Conservation (phyloP, 2,113 vertebrate species). For the Trematomus loennbergii region DNA sequence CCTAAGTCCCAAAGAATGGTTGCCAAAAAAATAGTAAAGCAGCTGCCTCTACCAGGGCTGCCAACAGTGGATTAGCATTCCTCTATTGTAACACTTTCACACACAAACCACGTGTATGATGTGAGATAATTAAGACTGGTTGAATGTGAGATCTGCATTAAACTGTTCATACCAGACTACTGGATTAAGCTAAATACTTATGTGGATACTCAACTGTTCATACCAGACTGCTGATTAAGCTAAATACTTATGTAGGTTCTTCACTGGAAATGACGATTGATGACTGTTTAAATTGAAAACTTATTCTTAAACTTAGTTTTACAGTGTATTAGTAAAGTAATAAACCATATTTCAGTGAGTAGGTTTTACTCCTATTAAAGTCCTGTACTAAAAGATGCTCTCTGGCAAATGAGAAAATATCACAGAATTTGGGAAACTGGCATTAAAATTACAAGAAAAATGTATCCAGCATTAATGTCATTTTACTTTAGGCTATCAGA, state of each 20-base stretch:
- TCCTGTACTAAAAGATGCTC: not conserved
- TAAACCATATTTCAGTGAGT: not conserved
- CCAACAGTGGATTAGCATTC: constrained; percentile 19
- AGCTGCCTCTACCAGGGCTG: constrained; percentile 1
- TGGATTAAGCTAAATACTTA: not conserved
- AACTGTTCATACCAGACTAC: not conserved
- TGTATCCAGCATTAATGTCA: not conserved
- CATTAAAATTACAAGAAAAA: not conserved
- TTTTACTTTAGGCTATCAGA: not conserved
- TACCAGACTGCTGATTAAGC: too few relatives aligned
- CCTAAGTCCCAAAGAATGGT: not conserved
- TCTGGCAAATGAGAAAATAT: not conserved
- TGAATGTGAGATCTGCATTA: not conserved
- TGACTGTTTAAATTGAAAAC: not conserved
- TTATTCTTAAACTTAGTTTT: not conserved
- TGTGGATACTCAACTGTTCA: too few relatives aligned
- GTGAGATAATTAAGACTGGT: not conserved
- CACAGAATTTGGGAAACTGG: not conserved
- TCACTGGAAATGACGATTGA: not conserved
- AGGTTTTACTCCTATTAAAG: not conserved
- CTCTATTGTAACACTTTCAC: constrained; percentile 15
- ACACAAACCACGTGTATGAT: not conserved
- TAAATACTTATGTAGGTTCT: not conserved
- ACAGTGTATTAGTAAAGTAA: not conserved
- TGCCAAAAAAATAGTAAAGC: not conserved